Evolutionary conservation across 1,140 invertebrate species (phyloP).

Genomic region (Euwallacea fornicatus): DNA sequence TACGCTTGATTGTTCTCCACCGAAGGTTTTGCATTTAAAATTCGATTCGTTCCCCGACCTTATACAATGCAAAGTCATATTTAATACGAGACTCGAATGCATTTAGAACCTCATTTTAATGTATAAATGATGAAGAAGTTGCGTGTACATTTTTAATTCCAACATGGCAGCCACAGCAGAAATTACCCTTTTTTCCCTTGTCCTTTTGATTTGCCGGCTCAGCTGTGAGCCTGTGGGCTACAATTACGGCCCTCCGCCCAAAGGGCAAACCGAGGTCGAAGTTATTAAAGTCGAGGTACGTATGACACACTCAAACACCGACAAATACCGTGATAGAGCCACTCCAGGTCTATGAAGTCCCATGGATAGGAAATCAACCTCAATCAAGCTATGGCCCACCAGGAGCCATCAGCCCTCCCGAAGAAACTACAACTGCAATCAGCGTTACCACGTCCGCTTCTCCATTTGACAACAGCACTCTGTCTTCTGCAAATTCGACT

Average conservation of each 20-base stretch:
- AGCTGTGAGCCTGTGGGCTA: slow-evolving; percentile 16
- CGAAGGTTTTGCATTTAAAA: too few relatives aligned
- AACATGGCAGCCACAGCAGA: slow-evolving; percentile 4
- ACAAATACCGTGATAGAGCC: neutral
- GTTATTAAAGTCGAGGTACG: slow-evolving; percentile 24
- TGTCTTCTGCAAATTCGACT: too few relatives aligned
- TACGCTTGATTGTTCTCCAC: too few relatives aligned
- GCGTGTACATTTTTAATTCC: slow-evolving; percentile 1
- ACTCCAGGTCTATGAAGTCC: slow-evolving; percentile 27
- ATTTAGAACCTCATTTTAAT: neutral
- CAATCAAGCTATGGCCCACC: slow-evolving; percentile 31
- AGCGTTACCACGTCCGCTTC: too few relatives aligned
- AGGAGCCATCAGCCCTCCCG: slow-evolving; percentile 31
- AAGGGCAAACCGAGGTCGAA: slow-evolving; percentile 20
- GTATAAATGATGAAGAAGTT: slow-evolving; percentile 13
- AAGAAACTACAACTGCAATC: slow-evolving; percentile 1
- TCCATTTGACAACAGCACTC: too few relatives aligned
- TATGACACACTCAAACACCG: neutral
- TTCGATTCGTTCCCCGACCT: too few relatives aligned
- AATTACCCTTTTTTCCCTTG: slow-evolving; percentile 10
- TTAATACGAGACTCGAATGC: slow-evolving; percentile 6
- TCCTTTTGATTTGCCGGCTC: neutral
- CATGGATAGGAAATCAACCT: slow-evolving; percentile 28
- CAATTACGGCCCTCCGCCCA: slow-evolving; percentile 12
- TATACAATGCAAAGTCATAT: slow-evolving; percentile 3